These are phyloP conservation scores for Diabrotica balteata DNA, from an alignment of 2,888 invertebrate genomes.

Conservation along the genomic window DNA sequence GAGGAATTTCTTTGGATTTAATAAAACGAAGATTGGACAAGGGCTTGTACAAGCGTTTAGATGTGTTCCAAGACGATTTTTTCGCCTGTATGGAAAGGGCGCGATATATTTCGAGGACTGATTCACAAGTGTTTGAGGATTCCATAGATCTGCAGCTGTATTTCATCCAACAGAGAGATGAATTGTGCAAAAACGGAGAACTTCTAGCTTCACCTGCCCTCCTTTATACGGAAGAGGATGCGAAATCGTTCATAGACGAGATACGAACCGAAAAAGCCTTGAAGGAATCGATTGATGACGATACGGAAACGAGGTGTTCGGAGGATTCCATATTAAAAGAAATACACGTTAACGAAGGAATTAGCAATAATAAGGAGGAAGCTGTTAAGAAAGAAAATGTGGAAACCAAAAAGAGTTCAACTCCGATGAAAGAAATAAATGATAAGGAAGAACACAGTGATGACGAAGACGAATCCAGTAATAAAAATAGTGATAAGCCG, in stretches of 20 bases:
- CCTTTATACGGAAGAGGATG: conserved; percentile 77
- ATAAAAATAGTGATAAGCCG: neutral
- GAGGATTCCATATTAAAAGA: conserved; percentile 58
- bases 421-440: neutral
- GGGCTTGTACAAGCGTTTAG: conserved; percentile 90
- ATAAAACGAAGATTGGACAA: conserved; percentile 92
- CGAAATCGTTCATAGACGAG: conserved; percentile 77
- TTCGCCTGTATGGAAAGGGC: conserved; percentile 93
- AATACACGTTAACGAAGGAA: conserved; percentile 32
- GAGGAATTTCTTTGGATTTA: conserved; percentile 88
- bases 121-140: conserved; percentile 93
- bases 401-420: neutral
- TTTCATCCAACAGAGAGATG: conserved; percentile 81
- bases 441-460: neutral
- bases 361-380: conserved; percentile 15
- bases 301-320: conserved; percentile 67
- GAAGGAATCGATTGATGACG: conserved; percentile 82
- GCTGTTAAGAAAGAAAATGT: conserved; percentile 8
- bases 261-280: conserved; percentile 77
- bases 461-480: conserved; percentile 1
- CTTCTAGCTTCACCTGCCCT: conserved; percentile 88
- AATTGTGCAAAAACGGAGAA: conserved; percentile 77
- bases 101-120: conserved; percentile 84
- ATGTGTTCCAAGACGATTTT: conserved; percentile 95
- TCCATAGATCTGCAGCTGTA: conserved; percentile 90